Evolutionary conservation across 2,888 invertebrate genomes (phyloP), one percentile per base, ranked within the genome.

Genomic region (Drosophila kambysellisi): DNA sequence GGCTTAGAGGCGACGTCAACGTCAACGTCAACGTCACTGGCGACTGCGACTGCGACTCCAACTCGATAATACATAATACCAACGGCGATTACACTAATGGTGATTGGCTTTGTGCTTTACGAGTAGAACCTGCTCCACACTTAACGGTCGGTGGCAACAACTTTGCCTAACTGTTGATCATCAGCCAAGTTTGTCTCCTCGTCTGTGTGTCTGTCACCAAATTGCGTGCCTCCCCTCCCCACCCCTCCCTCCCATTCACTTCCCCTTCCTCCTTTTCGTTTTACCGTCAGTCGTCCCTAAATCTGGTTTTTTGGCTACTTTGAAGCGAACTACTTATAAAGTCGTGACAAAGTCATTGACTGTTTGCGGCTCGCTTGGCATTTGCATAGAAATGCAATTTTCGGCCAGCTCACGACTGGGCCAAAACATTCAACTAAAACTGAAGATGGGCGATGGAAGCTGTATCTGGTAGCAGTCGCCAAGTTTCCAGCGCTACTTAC

Each of bases 351-450:
- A 87, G 88, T 88, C 90, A 87, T 89, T 83, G 86, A 88, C 88
- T 85, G 83, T 88, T 81, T 86, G 83, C 76, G 71, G 77, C 77
- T 76, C 71, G 67, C 51, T 75, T 80, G 60, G 82, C 82, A 87
- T 87, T 87, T 87, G 90, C 86, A 87, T 87, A 88, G 86, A 89
- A 87, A 87, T 87, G 86, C 90, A 89, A 89, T 87, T 87, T 85
- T 88, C 86, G 86, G 70, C 74, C 81, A 85, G 74, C 84, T 77
- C 71, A 68, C 77, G 64, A 65, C 52, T 58, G 58, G 65, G 52
- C 46, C 65, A 79, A 68, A 76, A 64, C 52, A 41, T 53, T 7
- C 35, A 25, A 20, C 50, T 30, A 50, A 29, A 59, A 17, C 65
- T 30, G 57, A 57, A 48, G 17, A 30, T 35, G n/a, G 50, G 43